Evolutionary conservation across 1,140 invertebrate genomes (phyloP).

Genomic region (Drosophila gunungcola): DNA sequence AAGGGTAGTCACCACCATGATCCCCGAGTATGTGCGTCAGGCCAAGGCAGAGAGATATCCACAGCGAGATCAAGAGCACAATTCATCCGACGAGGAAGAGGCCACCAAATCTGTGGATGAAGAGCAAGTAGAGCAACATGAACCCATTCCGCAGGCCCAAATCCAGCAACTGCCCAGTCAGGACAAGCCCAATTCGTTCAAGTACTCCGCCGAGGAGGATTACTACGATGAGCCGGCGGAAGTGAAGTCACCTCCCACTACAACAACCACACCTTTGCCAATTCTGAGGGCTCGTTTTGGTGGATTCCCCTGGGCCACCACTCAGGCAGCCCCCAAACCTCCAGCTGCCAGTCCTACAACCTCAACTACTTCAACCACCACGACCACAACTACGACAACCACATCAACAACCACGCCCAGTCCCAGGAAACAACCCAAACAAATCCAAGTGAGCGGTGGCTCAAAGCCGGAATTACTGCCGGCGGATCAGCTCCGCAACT

Average conservation of each 20-base stretch:
- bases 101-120: constrained; percentile 19
- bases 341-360: constrained; percentile 14
- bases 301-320: constrained; percentile 50
- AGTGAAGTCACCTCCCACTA: constrained; percentile 4
- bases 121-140: constrained; percentile 48
- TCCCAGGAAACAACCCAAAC: constrained; percentile 63
- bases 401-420: constrained; percentile 47
- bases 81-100: constrained; percentile 53
- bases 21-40: constrained; percentile 78
- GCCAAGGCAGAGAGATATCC: constrained; percentile 65
- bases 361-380: constrained; percentile 24
- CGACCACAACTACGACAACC: constrained; percentile 39
- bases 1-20: constrained; percentile 49
- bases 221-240: constrained; percentile 61
- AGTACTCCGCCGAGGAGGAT: constrained; percentile 48
- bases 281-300: constrained; percentile 52
- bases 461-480: constrained; percentile 70
- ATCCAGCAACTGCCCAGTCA: constrained; percentile 48
- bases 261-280: constrained; percentile 26
- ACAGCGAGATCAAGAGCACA: constrained; percentile 29
- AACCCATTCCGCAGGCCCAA: constrained; percentile 51
- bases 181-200: constrained; percentile 40
- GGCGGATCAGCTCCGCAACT: constrained; percentile 85
- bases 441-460: constrained; percentile 45
- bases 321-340: constrained; percentile 20